Evolutionary conservation across 2,797 vertebrate genomes (phyloP).

Genomic region (Eulemur mongoz): DNA sequence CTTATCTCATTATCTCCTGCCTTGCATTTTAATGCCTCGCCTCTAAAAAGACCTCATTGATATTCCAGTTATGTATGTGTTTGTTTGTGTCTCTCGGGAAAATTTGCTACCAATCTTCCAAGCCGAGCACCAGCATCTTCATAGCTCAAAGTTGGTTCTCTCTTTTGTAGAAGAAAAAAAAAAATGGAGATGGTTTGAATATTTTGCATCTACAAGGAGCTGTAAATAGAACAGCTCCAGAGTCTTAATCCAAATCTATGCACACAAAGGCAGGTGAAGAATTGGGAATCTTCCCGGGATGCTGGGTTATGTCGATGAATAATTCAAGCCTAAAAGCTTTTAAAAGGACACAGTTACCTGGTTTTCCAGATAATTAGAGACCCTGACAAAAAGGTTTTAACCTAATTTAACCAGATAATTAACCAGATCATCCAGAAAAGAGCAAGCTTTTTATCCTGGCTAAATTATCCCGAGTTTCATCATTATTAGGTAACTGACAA

Average conservation of each 20-base stretch:
- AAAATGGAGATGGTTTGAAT: conserved; percentile 43
- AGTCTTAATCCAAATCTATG: conserved; percentile 36
- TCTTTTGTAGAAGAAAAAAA: conserved; percentile 42
- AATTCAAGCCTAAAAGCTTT: conserved; percentile 68
- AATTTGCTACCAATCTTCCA: conserved; percentile 86
- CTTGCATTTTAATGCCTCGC: conserved; percentile 88
- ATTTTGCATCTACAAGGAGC: conserved; percentile 56
- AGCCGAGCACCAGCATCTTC: conserved; percentile 78
- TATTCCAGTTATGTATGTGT: conserved; percentile 85
- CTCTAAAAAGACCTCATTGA: conserved; percentile 87
- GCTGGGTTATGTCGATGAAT: conserved; percentile 52
- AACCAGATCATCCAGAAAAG: conserved; percentile 69
- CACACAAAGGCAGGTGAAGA: conserved; percentile 63
- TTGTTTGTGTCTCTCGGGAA: conserved; percentile 87
- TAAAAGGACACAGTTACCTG: conserved; percentile 74
- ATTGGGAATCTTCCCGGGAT: conserved; percentile 52
- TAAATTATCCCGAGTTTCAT: conserved; percentile 52
- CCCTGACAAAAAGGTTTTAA: conserved; percentile 68
- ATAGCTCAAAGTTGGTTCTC: conserved; percentile 54
- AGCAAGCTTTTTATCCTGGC: conserved; percentile 67
- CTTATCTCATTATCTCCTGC: conserved; percentile 89
- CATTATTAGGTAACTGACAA: conserved; percentile 58
- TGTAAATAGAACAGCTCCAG: conserved; percentile 48
- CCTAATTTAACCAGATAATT: conserved; percentile 77
- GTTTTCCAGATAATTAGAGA: conserved; percentile 74